Base-by-base conservation (phyloP, 2,888 invertebrate genomes). In the Scaptomyza caliginosa region DNA sequence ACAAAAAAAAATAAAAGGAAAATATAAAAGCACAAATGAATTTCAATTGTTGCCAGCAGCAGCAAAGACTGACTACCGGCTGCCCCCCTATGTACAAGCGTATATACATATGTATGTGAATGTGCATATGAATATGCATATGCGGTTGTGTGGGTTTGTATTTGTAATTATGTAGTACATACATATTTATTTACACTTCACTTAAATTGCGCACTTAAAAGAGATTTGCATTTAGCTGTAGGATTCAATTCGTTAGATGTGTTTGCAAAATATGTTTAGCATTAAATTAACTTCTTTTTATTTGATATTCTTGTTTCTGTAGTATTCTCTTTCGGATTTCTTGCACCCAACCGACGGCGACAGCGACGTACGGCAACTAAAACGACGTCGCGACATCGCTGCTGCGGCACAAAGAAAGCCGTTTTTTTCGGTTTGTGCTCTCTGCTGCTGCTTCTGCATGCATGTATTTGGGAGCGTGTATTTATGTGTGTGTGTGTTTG, bases 361-460 rank as follows among this genome's bases (percentile, higher is more conserved):
- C 75, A 77, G 76, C 86, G 84, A 79, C 80, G 86, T 83, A 87
- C 84, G 81, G 81, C 80, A 77, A 83, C 69, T 86, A 67, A 85
- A 82, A 67, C 69, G 78, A 67, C 76, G 69, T 54, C 66, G 74
- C 69, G 71, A 64, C 74, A 65, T 64, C 57, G 57, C 67, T 64
- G 58, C 42, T 23, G 64, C 72, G 76, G 67, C 73, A 73, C 72
- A 75, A 71, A 71, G 71, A 73, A 73, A 72, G 72, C 67, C 67
- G 63, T 58, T 65, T 67, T 66, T 65, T 46, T 45, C 28, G 28
- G 52, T 64, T 46, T 43, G 45, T 24, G 65, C 65, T 64, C 64
- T 67, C 59, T 67, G 34, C 51, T 65, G 54, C 72, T 72, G 65
- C 56, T 62, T 72, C 40, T 50, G 48, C 51, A 55, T 75, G 64